Base-by-base conservation (phyloP, 2,888 invertebrate species). In the Griposia aprilina region DNA sequence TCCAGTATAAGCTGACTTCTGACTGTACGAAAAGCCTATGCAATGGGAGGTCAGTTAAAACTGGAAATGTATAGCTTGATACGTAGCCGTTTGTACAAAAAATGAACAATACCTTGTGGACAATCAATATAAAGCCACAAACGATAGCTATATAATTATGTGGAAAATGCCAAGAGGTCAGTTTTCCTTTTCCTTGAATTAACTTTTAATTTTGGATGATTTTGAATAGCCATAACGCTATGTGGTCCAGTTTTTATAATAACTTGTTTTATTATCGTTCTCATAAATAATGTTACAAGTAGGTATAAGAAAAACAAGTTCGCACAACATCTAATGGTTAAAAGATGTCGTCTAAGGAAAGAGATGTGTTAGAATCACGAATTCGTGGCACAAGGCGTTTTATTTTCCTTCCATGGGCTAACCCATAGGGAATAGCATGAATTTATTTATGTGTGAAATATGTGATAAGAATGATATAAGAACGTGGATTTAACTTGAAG, bases 371-470 rank as follows among this genome's bases (percentile, higher is more conserved):
- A 11, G 10, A 13, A 67, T 68, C 20, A 52, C 41, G 41, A 63
- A 68, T 63, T 23, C 45, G 1, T 7, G 57, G 30, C 36, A 45
- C 41, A 60, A 76, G 50, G 55, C 30, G 50, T 67, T 67, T 76
- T 67, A 67, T 55, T 67, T 57, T 57, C 41, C 55, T 80, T 60
- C 78, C 78, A 57, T 63, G 50, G 78, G 55, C 20, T 15, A 55
- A 20, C 41, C 59, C 41, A 30, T 50, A 11, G 41, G 20, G 50
- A 50, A 66, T 48, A 55, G 17, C 62, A 68, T 10, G 26, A 57
- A 78, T 57, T 45, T 78, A 80, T 83, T 68, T 63, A 78, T 57
- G 67, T 62, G 62, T 76, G 26, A 76, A 59, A 66, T 36, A 52
- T 79, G 65, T 63, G 67, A 78, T 62, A 59, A 23, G 62, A 78